Evolutionary conservation across 2,113 vertebrate genomes (phyloP).

Genomic region (Lagopus muta): DNA sequence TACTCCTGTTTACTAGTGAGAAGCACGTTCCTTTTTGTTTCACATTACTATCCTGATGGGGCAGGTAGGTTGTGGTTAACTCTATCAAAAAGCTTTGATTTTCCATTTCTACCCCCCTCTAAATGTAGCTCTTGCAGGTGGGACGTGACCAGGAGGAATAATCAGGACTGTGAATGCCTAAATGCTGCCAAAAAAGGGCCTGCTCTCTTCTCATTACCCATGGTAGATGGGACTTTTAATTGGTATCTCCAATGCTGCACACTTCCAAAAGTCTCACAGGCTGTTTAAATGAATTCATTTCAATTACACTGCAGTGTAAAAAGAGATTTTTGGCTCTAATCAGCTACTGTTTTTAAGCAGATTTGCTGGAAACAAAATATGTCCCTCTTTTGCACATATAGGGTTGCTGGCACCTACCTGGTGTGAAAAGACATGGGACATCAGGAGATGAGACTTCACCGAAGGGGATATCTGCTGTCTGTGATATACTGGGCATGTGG

Average conservation of each 20-base stretch:
- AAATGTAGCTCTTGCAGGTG: background rate
- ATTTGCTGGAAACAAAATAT: background rate
- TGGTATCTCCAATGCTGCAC: background rate
- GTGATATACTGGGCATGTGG: background rate
- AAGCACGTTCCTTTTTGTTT: background rate
- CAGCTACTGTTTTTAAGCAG: background rate
- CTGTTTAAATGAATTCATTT: background rate
- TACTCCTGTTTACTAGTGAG: background rate
- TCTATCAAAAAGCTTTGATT: background rate
- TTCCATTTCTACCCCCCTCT: background rate
- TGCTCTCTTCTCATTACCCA: background rate
- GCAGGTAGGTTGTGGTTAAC: background rate
- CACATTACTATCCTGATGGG: background rate
- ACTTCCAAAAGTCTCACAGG: background rate
- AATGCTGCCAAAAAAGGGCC: background rate
- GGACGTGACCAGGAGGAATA: background rate
- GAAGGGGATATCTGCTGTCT: background rate
- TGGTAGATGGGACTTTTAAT: background rate
- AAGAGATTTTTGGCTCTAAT: background rate
- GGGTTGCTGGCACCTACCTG: background rate
- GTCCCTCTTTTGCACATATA: no score
- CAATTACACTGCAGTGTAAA: background rate
- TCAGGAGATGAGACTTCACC: background rate
- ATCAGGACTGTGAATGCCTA: background rate
- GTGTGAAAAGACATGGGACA: rapidly evolving